Evolutionary conservation across 2,888 invertebrate species (phyloP), one percentile per base, ranked within the genome.

Genomic region (Xanthorhoe designata): DNA sequence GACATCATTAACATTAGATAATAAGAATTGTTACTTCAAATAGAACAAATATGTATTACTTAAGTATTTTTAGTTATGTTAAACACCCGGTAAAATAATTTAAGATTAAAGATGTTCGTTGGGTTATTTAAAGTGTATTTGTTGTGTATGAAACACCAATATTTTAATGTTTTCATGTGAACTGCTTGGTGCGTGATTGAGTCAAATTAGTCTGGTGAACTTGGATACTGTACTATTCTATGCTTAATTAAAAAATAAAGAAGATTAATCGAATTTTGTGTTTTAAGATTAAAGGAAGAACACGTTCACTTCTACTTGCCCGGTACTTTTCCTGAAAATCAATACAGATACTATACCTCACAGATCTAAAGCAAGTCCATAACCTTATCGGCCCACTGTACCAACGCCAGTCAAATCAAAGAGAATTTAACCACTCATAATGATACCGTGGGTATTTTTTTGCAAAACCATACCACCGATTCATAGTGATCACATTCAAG

Each of bases 171-270:
- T 78, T 78, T 65, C 53, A 61, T 57, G 81, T 82, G 81, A 78
- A 77, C 72, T 78, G 85, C 82, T 86, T 83, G 84, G 82, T 85
- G 87, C 82, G 85, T 83, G 86, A 79, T 68, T 82, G 87, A 79
- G 89, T 89, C 88, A 77, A 82, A 82, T 83, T 87, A 84, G 88
- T 89, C 90, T 90, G 90, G 90, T 84, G 83, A 86, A 86, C 83
- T 86, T 87, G 89, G 85, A 85, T 88, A 91, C 85, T 92, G 90
- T 92, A 92, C 89, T 92, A 91, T 89, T 92, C 90, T 93, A 91
- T 93, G 92, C 92, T 93, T 92, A 92, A 90, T 85, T 90, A 89
- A 90, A 91, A 69, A 92, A 92, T 92, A 92, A 93, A 92, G 86
- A 90, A 86, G 85, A 91, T 90, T 90, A 92, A 91, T 89, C 90